phyloP scores from a whole-genome alignment of 2,797 vertebrate genomes.

The Mormyrops boulengeri region DNA sequence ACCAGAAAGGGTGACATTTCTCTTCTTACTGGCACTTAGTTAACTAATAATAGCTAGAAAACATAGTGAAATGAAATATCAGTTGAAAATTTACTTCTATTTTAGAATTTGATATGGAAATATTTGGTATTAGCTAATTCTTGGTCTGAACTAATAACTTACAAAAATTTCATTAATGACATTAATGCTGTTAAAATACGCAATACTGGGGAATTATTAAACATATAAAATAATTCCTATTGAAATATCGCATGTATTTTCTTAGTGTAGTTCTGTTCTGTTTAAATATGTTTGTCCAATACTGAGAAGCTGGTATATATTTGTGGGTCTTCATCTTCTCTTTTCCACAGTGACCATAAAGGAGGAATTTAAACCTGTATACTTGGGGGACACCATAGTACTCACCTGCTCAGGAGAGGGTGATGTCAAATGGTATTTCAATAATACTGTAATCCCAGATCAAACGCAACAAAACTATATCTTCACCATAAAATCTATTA shows the following conservation, averaged over 20 bases:
- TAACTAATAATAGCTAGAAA: background rate
- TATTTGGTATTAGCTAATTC: background rate
- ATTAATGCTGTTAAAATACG: background rate
- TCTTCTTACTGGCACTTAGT: background rate
- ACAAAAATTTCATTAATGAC: background rate
- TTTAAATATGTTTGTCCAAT: background rate
- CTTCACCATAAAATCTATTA: too few species aligned
- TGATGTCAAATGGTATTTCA: too few species aligned
- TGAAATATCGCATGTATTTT: background rate
- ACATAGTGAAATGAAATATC: background rate
- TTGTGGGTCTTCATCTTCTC: background rate
- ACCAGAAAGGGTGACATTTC: background rate
- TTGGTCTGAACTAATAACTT: background rate
- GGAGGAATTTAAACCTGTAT: background rate
- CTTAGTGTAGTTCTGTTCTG: background rate
- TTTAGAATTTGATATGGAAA: background rate
- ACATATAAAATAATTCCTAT: background rate
- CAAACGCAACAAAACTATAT: too few species aligned
- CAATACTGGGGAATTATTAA: background rate
- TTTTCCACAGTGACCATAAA: background rate
- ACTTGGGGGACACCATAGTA: background rate
- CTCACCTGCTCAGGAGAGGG: too few species aligned
- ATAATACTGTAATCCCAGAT: too few species aligned
- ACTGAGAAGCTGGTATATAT: background rate
- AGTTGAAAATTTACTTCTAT: background rate